Base-by-base conservation (phyloP, 2,113 vertebrate species). In the Camelus bactrianus region DNA sequence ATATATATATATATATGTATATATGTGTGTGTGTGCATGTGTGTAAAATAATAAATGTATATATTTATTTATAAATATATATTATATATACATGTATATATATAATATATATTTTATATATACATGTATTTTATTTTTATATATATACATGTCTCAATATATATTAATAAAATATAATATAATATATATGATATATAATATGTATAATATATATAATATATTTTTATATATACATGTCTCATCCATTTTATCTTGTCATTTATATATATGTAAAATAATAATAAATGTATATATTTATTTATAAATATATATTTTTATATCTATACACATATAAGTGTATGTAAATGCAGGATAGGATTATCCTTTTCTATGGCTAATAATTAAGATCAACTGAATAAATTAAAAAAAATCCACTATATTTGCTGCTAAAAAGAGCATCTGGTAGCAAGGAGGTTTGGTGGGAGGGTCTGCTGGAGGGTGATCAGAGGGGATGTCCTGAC, bases 351-450 rank as follows among this genome's bases (percentile, higher is more conserved):
- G 20, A 35, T 30, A 87, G 6, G 15, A 70, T 83, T 82, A 62
- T 69, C 24, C 58, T 89, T 89, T 73, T 54, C 38, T 80, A 17
- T 79, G 35, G 1, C 32, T 52, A 86, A 70, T 64, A 6, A 42
- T 22, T 64, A 76, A 77, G n/a, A 60, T 75, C 38, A 91, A 82
- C 42, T 56, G 58, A 5, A 13, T 69, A 75, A 50, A 7, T 84
- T 73, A 72, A 67, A 93, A 89, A 92, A 89, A 92, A 42, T 54
- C 9, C 22, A 60, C 0, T 90, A 77, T 35, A 35, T 48, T 92
- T 92, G 1, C 10, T 79, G 19, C 5, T 32, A 77, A 88, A 28
- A 46, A 38, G 4, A 3, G 3, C 5, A 12, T 10, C 16, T 90
- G 62, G 8, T 56, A 96, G 32, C 5, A 86, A 82, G 19, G 26